Evolutionary conservation across 2,888 invertebrate genomes (phyloP), one percentile per base, ranked within the genome.

Genomic region (Dolomedes plantarius): DNA sequence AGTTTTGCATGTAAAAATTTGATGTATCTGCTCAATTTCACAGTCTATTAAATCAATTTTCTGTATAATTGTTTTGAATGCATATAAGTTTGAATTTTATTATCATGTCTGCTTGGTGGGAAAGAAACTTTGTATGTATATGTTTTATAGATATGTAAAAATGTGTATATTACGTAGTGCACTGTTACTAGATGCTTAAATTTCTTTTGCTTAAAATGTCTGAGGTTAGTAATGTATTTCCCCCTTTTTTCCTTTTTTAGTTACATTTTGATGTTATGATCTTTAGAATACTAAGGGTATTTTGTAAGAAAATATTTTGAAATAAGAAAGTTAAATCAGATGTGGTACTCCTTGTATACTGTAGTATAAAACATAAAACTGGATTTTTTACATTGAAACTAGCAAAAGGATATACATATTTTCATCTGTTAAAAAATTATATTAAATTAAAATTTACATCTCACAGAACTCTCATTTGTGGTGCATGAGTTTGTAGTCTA

Each of bases 111-210:
- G 6, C 29, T 31, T 65, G 65, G 31, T 65, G 65, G 11, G 65
- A 0, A 6, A 65, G 23, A 13, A 62, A 65, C n/a, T 31, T 69
- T 69, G 69, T 69, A 69, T 27, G 62, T 36, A n/a, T 68, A 39
- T 69, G 69, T 69, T 69, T 68, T 69, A 69, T 69, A 69, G 69
- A 23, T 41, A 27, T 69, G 41, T 69, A 69, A 69, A 69, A 69
- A 69, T 28, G 39, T 69, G 69, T 69, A 69, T 41, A 68, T 68
- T 68, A 23, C 32, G 9, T 23, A 41, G 39, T 69, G 69, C 69
- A 69, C 69, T 23, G 7, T 16, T 23, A 56, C 11, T 56, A 23
- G 23, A 23, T 6, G 23, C 56, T 23, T 56, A 56, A n/a, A 23
- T 23, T 56, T 23, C 23, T 56, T 56, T 3, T 23, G 23, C 56